Percentiles rank a stretch among this genome's conserved stretches.
Conservation (phyloP, 2,113 vertebrate species). For the Haliaeetus leucogaster region DNA sequence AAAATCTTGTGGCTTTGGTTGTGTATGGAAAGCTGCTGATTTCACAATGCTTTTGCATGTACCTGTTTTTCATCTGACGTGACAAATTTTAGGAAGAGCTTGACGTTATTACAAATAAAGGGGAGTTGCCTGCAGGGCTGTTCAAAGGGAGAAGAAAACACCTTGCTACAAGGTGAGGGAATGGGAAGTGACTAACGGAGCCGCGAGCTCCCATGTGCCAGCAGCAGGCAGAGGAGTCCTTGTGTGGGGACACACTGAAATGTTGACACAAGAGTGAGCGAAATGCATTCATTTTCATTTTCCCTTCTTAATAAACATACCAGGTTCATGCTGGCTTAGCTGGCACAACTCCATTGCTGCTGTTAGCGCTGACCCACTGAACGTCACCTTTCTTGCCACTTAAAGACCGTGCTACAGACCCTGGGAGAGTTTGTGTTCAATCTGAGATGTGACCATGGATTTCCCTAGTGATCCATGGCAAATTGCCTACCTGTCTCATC, state of each 20-base stretch:
- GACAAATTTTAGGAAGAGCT: neutral
- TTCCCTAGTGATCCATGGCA: neutral
- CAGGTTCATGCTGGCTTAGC: neutral
- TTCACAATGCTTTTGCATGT: neutral
- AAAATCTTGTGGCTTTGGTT: neutral
- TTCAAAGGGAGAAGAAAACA: neutral
- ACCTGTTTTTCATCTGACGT: neutral
- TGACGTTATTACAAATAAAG: neutral
- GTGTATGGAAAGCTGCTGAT: neutral
- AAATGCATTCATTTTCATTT: neutral
- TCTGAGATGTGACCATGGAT: neutral
- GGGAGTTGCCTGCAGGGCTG: neutral
- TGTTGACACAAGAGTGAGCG: neutral
- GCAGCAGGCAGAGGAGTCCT: neutral
- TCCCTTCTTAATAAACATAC: neutral
- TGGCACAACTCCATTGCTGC: neutral
- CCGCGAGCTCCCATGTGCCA: accelerated
- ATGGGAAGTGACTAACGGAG: neutral
- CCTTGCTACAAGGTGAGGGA: neutral
- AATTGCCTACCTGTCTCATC: neutral
- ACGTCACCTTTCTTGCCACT: neutral
- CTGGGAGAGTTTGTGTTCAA: neutral
- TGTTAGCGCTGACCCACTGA: neutral
- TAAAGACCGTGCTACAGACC: neutral
- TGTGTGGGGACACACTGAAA: neutral